Base-by-base conservation (phyloP, 2,888 invertebrate species). In the Netelia fuscicornis region DNA sequence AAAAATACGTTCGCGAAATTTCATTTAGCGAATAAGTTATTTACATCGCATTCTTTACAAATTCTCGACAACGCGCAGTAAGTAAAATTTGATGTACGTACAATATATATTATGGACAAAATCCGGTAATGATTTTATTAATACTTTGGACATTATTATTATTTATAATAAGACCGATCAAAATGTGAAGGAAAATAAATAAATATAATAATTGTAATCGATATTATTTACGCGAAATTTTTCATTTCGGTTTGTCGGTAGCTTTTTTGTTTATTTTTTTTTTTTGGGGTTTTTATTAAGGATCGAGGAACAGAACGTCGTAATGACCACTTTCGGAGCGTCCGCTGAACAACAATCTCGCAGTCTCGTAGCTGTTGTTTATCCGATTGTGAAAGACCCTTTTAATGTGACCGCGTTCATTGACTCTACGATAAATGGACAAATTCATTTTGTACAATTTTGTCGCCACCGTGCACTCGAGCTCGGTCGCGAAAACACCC, bases 301-400 rank as follows among this genome's bases (percentile, higher is more conserved):
- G 64, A 13, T 87, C 87, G n/a, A 85, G 84, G 2, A 90, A 56
- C 1, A 92, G 86, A 8, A 93, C 91, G 54, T 93, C 92, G 81
- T 93, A 92, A 62, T 93, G 93, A 25, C 93, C 92, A 58, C 88
- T 92, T 17, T 93, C 92, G 42, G 91, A 90, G 58, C 86, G 89
- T 54, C 92, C 92, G 48, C 90, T 91, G 86, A 93, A 92, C 2
- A 92, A 76, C 0, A 92, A 87, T 56, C 92, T 89, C 0, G 92
- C 92, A 0, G 91, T 92, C 17, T 86, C 84, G 25, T 86, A 89
- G 13, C 84, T 78, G 17, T 44, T 64, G 48, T 82, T 87, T 0
- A 90, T 85, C 13, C 80, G 89, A 44, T 90, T 91, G 80, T 91
- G 86, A 70, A 92, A 89, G 44, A 93, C 90, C 23, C 90, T 81